These are phyloP conservation scores for Emydura subglobosa DNA, from an alignment of 2,113 vertebrate species.

Conservation along the genomic window DNA sequence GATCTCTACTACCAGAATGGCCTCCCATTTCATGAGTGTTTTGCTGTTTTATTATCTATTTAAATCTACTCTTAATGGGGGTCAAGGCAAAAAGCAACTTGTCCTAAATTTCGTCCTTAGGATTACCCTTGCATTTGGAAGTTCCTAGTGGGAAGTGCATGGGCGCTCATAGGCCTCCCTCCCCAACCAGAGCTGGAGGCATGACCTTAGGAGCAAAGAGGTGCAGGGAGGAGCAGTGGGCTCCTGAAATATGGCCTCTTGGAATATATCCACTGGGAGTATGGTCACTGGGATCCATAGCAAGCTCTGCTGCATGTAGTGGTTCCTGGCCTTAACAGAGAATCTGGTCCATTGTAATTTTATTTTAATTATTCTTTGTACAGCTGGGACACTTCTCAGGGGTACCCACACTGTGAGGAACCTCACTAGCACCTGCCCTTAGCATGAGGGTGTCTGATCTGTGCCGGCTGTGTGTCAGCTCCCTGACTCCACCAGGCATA, in stretches of 20 bases:
- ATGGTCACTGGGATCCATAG: not conserved
- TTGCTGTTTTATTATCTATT: not conserved
- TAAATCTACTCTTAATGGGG: not conserved
- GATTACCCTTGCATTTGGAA: not conserved
- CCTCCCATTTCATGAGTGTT: not conserved
- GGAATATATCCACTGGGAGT: not conserved
- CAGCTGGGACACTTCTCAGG: not conserved
- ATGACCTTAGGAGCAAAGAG: not conserved
- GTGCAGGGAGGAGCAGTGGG: not conserved
- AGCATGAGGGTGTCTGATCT: too few species aligned
- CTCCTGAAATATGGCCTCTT: not conserved
- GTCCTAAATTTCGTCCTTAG: not conserved
- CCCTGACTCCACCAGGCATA: too few species aligned
- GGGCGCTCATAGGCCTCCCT: not conserved
- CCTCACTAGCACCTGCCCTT: too few species aligned
- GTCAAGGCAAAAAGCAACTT: not conserved
- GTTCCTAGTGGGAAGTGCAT: not conserved
- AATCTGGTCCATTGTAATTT: not conserved
- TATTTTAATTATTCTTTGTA: not conserved
- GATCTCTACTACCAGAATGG: accelerated
- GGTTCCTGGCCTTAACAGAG: not conserved
- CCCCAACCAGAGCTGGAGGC: not conserved
- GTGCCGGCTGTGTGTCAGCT: too few species aligned
- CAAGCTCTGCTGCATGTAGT: not conserved
- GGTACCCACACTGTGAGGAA: too few species aligned